Conservation (phyloP, 2,113 vertebrate species). For the mouse (Mus musculus) region DNA sequence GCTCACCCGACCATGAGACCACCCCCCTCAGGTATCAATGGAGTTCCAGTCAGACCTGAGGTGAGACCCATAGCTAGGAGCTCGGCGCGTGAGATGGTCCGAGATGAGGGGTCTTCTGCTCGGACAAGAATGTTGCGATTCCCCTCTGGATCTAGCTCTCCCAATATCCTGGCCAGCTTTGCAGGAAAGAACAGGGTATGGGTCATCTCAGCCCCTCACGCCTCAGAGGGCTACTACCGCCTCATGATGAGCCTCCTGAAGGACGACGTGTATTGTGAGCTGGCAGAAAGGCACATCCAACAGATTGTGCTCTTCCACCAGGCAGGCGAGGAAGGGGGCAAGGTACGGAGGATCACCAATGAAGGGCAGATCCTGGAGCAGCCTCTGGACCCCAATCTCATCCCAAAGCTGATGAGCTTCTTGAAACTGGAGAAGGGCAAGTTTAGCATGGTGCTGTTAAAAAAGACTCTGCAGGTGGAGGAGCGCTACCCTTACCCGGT, state of each 20-base stretch:
- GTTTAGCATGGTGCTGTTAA: conserved; percentile 97
- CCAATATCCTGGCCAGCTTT: conserved; percentile 95
- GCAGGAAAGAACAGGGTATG: conserved; percentile 96
- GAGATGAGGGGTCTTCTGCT: conserved; percentile 88
- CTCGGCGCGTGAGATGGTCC: conserved; percentile 84
- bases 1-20: neutral
- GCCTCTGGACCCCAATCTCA: conserved; percentile 91
- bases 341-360: conserved; percentile 93
- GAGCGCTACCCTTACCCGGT: conserved; percentile 98
- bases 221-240: conserved; percentile 97
- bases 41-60: conserved; percentile 69
- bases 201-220: conserved; percentile 96
- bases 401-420: conserved; percentile 96
- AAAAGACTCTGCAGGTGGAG: conserved; percentile 97
- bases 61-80: conserved; percentile 81
- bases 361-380: conserved; percentile 96
- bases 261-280: conserved; percentile 95
- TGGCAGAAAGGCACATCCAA: conserved; percentile 96
- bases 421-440: conserved; percentile 98
- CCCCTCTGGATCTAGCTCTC: conserved; percentile 91
- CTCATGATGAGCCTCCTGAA: conserved; percentile 98
- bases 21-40: neutral
- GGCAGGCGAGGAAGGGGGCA: conserved; percentile 94
- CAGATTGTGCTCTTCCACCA: conserved; percentile 98
- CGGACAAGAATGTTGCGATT: conserved; percentile 89